A percentile compares a stretch with the other conserved stretches of the same genome.
Evolutionary conservation across 2,113 vertebrate species (phyloP).

Genomic region (Paramormyrops kingsleyae): DNA sequence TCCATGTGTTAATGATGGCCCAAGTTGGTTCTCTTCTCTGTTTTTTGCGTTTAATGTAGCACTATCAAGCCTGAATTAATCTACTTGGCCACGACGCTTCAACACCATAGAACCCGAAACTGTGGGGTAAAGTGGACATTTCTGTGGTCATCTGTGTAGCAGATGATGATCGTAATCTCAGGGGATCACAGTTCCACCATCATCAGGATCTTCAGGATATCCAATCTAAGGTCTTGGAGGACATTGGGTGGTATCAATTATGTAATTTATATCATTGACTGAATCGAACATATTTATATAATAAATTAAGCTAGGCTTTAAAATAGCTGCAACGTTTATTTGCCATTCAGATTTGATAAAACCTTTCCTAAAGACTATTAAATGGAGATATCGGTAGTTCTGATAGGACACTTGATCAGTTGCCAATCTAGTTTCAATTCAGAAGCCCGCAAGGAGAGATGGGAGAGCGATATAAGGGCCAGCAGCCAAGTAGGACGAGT

Average conservation of each 20-base stretch:
- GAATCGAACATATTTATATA: neutral
- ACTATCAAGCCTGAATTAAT: neutral
- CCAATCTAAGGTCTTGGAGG: neutral
- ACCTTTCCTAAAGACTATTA: neutral
- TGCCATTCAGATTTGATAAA: constrained; percentile 28
- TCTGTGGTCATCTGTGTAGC: neutral
- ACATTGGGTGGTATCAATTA: neutral
- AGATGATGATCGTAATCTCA: neutral
- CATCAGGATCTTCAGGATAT: neutral
- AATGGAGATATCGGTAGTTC: constrained; percentile 24
- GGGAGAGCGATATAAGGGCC: constrained; percentile 37
- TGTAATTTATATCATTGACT: neutral
- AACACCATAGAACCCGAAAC: neutral
- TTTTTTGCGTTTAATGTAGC: neutral
- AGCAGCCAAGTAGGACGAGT: constrained; percentile 43
- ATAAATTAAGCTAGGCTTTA: constrained; percentile 7
- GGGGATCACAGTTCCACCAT: neutral
- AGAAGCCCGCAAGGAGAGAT: constrained; percentile 31
- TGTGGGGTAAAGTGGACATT: neutral
- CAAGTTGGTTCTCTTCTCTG: neutral
- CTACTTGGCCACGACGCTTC: neutral
- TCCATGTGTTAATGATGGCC: neutral
- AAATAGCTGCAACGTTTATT: constrained; percentile 16
- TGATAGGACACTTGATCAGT: constrained; percentile 35
- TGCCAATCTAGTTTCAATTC: constrained; percentile 45